Base-by-base conservation (phyloP, 2,888 invertebrate genomes). In the Cinara cedri region DNA sequence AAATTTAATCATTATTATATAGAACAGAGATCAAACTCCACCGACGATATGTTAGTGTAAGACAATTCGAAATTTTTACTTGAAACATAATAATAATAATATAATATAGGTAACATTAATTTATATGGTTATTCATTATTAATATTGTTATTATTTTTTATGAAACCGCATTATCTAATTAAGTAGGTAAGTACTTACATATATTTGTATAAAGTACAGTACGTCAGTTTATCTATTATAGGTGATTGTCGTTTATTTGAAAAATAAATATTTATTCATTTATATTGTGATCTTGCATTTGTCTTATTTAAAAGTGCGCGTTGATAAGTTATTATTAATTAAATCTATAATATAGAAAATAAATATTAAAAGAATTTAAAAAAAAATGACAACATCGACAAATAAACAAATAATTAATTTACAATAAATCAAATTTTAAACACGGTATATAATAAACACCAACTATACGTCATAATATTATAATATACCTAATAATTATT, bases 1-100 rank as follows among this genome's bases (percentile, higher is more conserved):
- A 34, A 3, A 68, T 57, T 68, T 57, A 66, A 62, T 19, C 21
- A 51, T 51, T 34, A 34, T 68, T 70, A n/a, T n/a, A n/a, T n/a
- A 62, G 60, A 78, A 70, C 60, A 78, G 68, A 70, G 68, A 78
- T 78, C 78, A 78, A 78, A 68, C 68, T 78, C 70, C 78, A 70
- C 57, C 34, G 68, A 78, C 78, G 78, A 78, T 78, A 78, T 78
- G 78, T 78, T 76, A 78, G 60, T 78, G 68, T 78, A 78, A 78
- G 78, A 62, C 70, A 78, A 78, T 78, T 78, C 78, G 78, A 57
- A 60, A 78, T 70, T 78, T 70, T 70, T 51, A 42, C 49, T 68
- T 62, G 60, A 78, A 70, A 42, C 49, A 49, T 57, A 44, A 72
- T 57, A n/a, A 34, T 6, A 34, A 34, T 34, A n/a, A 65, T 70